Conservation (phyloP, 2,113 vertebrate species). For the Oncorhynchus keta region DNA sequence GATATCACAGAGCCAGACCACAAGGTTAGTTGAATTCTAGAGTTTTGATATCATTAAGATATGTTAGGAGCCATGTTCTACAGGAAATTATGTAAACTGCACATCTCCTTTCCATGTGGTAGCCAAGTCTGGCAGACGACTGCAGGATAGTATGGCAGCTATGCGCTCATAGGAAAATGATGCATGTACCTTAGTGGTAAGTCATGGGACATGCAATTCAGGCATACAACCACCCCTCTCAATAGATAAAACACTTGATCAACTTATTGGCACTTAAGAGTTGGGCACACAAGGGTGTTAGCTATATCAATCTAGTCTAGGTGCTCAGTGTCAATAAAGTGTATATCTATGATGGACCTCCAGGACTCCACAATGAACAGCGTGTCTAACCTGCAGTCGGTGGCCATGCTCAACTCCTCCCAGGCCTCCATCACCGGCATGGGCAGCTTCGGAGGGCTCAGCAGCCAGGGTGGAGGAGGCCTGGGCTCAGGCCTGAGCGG, state of each 20-base stretch:
- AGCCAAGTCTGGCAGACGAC: neutral
- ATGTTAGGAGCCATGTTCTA: no score
- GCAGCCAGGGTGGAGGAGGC: conserved; percentile 77
- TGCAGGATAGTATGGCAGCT: neutral
- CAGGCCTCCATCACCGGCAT: conserved; percentile 91
- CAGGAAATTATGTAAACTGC: no score
- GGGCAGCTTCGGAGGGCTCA: conserved; percentile 87
- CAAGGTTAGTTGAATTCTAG: conserved; percentile 73
- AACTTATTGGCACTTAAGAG: conserved; percentile 7
- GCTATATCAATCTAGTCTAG: conserved; percentile 57
- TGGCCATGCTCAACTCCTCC: conserved; percentile 91
- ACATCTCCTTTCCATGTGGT: no score
- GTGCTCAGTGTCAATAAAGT: conserved; percentile 88
- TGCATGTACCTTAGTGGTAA: conserved; percentile 67
- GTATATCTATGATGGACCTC: conserved; percentile 91
- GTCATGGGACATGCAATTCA: conserved; percentile 71
- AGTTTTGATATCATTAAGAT: no score
- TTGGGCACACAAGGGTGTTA: conserved; percentile 57
- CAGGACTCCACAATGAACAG: conserved; percentile 94
- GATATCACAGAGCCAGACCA: conserved; percentile 94
- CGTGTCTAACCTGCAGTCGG: conserved; percentile 91
- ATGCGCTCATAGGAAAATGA: conserved; percentile 22
- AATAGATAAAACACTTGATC: conserved; percentile 61
- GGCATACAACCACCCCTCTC: conserved; percentile 60
- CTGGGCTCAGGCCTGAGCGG: conserved; percentile 78